These are phyloP conservation scores for Ricordea florida DNA, from an alignment of 92 coral and sea anemone species.

Conservation along the genomic window DNA sequence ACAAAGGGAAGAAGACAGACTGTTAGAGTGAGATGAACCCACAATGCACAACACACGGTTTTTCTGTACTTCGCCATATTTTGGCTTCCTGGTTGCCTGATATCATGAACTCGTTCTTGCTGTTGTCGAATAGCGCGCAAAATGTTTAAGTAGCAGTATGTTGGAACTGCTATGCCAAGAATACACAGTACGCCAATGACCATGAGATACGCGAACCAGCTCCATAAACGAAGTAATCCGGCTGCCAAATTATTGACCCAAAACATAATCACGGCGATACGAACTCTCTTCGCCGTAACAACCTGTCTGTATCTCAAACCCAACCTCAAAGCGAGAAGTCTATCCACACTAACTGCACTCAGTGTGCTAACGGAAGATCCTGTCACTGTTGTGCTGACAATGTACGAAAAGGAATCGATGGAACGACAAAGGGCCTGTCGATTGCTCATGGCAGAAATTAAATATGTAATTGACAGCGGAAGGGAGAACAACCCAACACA, in stretches of 20 bases:
- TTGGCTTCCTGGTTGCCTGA: not conserved
- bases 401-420: not conserved
- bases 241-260: not conserved
- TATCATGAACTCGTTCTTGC: not conserved
- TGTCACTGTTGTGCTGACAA: not conserved
- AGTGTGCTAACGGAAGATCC: slow-evolving; percentile 8
- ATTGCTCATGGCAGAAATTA: not conserved
- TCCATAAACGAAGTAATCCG: not conserved
- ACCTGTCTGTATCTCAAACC: slow-evolving; percentile 4
- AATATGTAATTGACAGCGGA: not conserved
- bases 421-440: not conserved
- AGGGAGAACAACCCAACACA: slow-evolving; percentile 10
- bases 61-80: slow-evolving; percentile 6
- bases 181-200: not conserved
- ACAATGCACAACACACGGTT: slow-evolving; percentile 4
- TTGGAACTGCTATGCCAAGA: not conserved
- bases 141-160: not conserved
- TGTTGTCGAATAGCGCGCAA: not conserved
- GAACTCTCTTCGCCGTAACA: slow-evolving; percentile 12
- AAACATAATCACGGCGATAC: not conserved
- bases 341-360: slow-evolving; percentile 16
- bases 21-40: not conserved
- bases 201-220: not conserved
- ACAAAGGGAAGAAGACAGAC: not conserved
- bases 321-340: slow-evolving; percentile 12